A percentile compares a stretch with the other conserved stretches of the same genome.
Evolutionary conservation across 2,797 vertebrate species (phyloP).

Genomic region (Scyliorhinus canicula): DNA sequence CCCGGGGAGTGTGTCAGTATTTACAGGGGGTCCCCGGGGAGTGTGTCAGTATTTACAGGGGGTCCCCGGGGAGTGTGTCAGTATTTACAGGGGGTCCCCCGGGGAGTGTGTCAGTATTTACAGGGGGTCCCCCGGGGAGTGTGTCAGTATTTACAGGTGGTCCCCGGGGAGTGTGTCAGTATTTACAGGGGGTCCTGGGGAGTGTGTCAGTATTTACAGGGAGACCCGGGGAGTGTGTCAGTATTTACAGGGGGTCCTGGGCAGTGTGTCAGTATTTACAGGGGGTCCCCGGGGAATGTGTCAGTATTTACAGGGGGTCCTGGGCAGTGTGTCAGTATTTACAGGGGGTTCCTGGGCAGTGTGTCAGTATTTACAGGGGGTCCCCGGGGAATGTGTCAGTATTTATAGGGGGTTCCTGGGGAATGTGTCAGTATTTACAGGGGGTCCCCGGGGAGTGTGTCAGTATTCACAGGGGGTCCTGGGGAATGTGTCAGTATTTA

Average conservation of each 20-base stretch:
- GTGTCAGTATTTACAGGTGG: background rate
- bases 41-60: background rate
- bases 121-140: background rate
- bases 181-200: background rate
- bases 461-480: background rate
- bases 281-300: background rate
- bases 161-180: background rate
- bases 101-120: background rate
- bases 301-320: background rate
- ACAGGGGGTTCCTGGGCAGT: background rate
- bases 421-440: background rate
- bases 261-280: background rate
- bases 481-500: background rate
- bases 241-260: background rate
- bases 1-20: background rate
- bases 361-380: background rate
- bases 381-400: background rate
- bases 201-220: background rate
- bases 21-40: background rate
- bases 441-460: background rate
- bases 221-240: background rate
- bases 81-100: background rate
- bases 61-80: background rate
- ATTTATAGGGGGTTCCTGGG: background rate
- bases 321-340: background rate